Conservation (phyloP, 2,113 vertebrate species). For the Anoura caudifer region DNA sequence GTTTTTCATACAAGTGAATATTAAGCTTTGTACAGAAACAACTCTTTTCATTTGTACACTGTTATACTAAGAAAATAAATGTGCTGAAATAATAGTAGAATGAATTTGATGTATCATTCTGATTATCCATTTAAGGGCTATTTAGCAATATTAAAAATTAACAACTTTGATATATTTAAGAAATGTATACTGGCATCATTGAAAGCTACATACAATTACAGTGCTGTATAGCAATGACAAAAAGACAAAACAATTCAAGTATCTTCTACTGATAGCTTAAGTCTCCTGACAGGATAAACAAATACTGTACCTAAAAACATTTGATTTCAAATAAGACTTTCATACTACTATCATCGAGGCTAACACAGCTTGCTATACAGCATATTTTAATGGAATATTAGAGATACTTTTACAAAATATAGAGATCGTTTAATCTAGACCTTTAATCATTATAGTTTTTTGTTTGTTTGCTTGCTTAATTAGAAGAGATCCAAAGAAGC, state of each 20-base stretch:
- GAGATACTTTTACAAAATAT: not conserved
- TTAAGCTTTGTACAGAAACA: not conserved
- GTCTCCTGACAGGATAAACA: not conserved
- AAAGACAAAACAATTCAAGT: not conserved
- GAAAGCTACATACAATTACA: not conserved
- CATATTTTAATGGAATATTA: not conserved
- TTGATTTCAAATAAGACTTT: not conserved
- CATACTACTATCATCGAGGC: not conserved
- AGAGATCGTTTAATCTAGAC: not conserved
- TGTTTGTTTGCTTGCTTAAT: not conserved
- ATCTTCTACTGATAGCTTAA: not conserved
- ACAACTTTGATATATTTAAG: not conserved
- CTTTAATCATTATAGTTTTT: not conserved
- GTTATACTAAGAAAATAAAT: not conserved
- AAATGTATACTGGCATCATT: not conserved
- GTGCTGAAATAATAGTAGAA: not conserved
- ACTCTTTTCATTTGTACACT: not conserved
- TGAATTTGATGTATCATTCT: conserved; percentile 1
- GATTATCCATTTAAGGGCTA: not conserved
- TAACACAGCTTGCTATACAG: not conserved
- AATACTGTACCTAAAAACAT: not conserved
- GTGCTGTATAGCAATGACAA: not conserved
- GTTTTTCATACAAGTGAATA: not conserved
- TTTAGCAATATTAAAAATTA: not conserved
- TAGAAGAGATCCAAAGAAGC: not conserved